Percentiles rank a stretch among this genome's conserved stretches.
Conservation (phyloP, 2,888 invertebrate species). For the Eretmocerus hayati region DNA sequence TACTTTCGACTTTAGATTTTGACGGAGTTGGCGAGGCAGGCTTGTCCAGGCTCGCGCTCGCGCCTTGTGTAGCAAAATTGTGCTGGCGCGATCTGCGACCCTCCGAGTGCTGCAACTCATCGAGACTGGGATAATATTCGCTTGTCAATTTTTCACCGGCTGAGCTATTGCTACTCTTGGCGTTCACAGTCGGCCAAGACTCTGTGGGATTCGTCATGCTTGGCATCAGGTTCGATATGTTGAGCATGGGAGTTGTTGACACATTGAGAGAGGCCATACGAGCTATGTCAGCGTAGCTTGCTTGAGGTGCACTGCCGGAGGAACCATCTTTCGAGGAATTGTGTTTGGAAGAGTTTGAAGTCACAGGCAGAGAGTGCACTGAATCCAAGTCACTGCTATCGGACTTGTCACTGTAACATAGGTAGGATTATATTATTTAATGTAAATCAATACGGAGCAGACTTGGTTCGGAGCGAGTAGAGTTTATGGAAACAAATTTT, state of each 20-base stretch:
- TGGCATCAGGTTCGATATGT: conserved; percentile 36
- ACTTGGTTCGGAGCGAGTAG: too few relatives aligned
- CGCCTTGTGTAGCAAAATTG: conserved; percentile 34
- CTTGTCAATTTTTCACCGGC: conserved; percentile 40
- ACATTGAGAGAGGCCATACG: conserved; percentile 49
- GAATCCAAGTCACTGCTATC: conserved; percentile 81
- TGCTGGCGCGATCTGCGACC: conserved; percentile 38
- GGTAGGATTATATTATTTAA: too few relatives aligned
- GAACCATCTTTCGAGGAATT: conserved; percentile 37
- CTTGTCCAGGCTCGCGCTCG: conserved; percentile 37
- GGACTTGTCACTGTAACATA: conserved; percentile 60
- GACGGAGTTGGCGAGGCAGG: conserved; percentile 35
- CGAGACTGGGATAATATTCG: conserved; percentile 44
- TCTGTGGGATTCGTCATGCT: conserved; percentile 32
- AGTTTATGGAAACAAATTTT: too few relatives aligned
- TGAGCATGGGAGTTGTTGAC: conserved; percentile 35
- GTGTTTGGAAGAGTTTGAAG: conserved; percentile 35
- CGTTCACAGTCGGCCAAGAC: conserved; percentile 38
- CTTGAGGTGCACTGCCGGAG: conserved; percentile 49
- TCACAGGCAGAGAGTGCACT: conserved; percentile 73
- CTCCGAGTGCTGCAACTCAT: conserved; percentile 39
- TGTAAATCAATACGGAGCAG: too few relatives aligned
- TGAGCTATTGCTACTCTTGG: conserved; percentile 18
- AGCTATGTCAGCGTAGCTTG: conserved; percentile 79
- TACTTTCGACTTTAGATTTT: conserved; percentile 34